Base-by-base conservation (phyloP, 2,797 vertebrate genomes). In the Tadarida brasiliensis region DNA sequence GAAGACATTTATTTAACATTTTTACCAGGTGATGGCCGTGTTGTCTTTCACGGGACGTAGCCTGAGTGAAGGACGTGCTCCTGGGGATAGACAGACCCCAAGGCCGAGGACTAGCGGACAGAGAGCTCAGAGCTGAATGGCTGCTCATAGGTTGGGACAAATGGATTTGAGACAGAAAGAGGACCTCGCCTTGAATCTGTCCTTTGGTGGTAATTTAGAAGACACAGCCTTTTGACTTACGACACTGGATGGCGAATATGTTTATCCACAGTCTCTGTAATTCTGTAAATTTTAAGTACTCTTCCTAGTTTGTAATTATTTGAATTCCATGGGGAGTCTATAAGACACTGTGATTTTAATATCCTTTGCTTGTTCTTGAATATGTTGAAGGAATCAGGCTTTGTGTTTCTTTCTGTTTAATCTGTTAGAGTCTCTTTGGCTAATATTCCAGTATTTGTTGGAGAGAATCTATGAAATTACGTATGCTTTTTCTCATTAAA, bases 381-480 rank as follows among this genome's bases (percentile, higher is more conserved):
- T 77, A 11, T 47, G 30, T 47, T 80, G 47, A 92, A 91, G 70
- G 51, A 82, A 65, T 91, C 35, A 28, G 16, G 12, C 28, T 56
- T 68, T 65, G 39, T 57, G n/a, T 33, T 76, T 73, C 15, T 86
- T 87, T 76, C 67, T 84, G 47, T 86, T 92, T 86, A 74, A n/a
- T 81, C 56, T 76, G 10, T 35, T 63, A 59, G 47, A 39, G 9
- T 54, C 61, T 90, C 0, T 85, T 74, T 70, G 78, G 67, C 33
- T 33, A 87, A 28, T 90, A 63, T 77, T 86, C 35, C 3, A 89
- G 3, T 77, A 61, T 87, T 94, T 80, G 5, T 57, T 87, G 28
- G 54, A 68, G 71, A 93, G 28, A 87, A 65, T 87, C 39, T 91
- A 33, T 68, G 74, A 59, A 91, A 84, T 70, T 68, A 77, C 56